Evolutionary conservation across 2,797 vertebrate genomes (phyloP).

Genomic region (Buceros bicornis): DNA sequence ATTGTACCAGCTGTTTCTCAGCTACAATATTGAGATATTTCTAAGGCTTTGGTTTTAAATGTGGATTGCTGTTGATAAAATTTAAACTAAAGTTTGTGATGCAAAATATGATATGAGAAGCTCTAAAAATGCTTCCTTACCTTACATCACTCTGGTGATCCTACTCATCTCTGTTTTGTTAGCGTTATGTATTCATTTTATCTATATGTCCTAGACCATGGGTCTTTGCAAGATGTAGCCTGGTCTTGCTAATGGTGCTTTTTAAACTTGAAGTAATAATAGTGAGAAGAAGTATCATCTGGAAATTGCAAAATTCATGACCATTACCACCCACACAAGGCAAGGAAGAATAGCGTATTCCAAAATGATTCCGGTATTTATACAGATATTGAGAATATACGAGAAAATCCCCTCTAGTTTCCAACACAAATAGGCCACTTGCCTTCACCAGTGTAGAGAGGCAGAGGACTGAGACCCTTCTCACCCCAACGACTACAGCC

Average conservation of each 20-base stretch:
- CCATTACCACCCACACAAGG: not conserved
- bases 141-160: not conserved
- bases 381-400: not conserved
- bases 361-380: not conserved
- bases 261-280: not conserved
- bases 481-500: too few species aligned
- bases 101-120: not conserved
- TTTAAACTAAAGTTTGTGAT: not conserved
- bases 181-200: rapidly evolving
- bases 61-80: not conserved
- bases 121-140: not conserved
- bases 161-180: not conserved
- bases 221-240: not conserved
- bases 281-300: not conserved
- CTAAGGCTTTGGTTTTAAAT: not conserved
- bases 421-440: not conserved
- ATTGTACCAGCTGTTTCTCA: not conserved
- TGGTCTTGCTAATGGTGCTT: not conserved
- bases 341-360: not conserved
- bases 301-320: not conserved
- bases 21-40: not conserved
- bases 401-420: not conserved
- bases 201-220: too few species aligned
- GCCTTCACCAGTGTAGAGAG: too few species aligned
- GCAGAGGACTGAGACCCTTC: too few species aligned